phyloP scores from a whole-genome alignment of 2,797 vertebrate species.

The Crocidura indochinensis region DNA sequence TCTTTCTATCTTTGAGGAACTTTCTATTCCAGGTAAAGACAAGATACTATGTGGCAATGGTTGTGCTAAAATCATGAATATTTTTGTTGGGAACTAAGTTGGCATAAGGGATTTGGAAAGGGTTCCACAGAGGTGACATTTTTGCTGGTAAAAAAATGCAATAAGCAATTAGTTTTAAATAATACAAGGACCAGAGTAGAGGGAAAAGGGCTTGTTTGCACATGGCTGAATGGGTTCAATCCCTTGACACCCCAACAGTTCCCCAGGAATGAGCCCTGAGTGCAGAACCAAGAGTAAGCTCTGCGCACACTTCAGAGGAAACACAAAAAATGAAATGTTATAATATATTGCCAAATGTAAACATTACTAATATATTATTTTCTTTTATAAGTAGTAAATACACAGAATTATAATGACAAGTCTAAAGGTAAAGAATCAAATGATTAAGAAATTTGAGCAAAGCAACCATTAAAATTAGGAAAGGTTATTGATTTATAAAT shows the following conservation, averaged over 20 bases:
- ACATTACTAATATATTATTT: too few species aligned
- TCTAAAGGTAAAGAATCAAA: slow-evolving; percentile 8
- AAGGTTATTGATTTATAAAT: not conserved
- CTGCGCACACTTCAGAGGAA: too few species aligned
- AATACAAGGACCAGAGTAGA: not conserved
- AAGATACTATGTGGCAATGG: not conserved
- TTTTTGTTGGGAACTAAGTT: not conserved
- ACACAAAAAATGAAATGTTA: too few species aligned
- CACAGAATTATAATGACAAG: not conserved
- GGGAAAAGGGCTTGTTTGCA: too few species aligned
- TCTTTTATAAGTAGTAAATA: not conserved
- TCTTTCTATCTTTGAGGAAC: not conserved
- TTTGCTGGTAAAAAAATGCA: not conserved
- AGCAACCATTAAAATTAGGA: slow-evolving; percentile 37
- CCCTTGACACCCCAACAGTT: too few species aligned
- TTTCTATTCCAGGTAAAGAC: not conserved
- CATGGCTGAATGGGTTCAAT: too few species aligned
- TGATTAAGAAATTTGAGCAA: not conserved
- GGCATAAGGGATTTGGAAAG: not conserved
- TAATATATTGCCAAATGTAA: too few species aligned
- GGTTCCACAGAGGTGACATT: not conserved
- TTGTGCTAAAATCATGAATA: not conserved
- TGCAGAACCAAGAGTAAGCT: too few species aligned
- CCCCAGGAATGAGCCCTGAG: too few species aligned
- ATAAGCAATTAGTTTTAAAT: not conserved